Conservation (phyloP, 2,113 vertebrate species). For the Nanorana parkeri region DNA sequence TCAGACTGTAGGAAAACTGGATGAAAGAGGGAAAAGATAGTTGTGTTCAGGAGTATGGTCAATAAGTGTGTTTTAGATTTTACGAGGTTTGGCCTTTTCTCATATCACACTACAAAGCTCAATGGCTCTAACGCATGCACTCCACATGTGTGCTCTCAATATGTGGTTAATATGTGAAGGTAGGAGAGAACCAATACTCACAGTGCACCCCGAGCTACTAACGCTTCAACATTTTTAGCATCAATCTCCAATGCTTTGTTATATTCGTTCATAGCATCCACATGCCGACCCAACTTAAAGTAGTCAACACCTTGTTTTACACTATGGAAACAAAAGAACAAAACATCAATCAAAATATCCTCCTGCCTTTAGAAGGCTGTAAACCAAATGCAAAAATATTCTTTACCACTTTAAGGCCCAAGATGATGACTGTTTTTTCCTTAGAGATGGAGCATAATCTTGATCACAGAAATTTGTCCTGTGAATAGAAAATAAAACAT, state of each 20-base stretch:
- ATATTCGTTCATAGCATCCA: conserved; percentile 98
- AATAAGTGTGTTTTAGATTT: no score
- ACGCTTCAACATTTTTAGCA: conserved; percentile 90
- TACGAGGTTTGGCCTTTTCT: no score
- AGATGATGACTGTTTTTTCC: conserved; percentile 92
- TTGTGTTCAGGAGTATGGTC: no score
- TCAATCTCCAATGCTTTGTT: conserved; percentile 97
- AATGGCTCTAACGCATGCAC: no score
- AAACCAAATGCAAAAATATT: neutral
- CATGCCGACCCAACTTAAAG: conserved; percentile 90
- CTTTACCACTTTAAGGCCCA: conserved; percentile 96
- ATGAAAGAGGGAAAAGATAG: neutral
- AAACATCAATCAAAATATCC: neutral
- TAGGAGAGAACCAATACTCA: conserved; percentile 68
- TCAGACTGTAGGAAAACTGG: neutral
- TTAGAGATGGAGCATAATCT: conserved; percentile 88
- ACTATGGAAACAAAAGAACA: conserved; percentile 67
- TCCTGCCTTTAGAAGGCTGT: neutral
- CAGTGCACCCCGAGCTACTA: conserved; percentile 97
- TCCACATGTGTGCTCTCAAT: no score
- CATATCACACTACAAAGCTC: no score
- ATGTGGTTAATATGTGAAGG: no score
- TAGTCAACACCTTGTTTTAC: conserved; percentile 93
- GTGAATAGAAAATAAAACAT: conserved; percentile 45
- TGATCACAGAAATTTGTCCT: conserved; percentile 91